A percentile compares a stretch with the other conserved stretches of the same genome.
Evolutionary conservation across 2,888 invertebrate species (phyloP).

Genomic region (Watsonalla cultraria): DNA sequence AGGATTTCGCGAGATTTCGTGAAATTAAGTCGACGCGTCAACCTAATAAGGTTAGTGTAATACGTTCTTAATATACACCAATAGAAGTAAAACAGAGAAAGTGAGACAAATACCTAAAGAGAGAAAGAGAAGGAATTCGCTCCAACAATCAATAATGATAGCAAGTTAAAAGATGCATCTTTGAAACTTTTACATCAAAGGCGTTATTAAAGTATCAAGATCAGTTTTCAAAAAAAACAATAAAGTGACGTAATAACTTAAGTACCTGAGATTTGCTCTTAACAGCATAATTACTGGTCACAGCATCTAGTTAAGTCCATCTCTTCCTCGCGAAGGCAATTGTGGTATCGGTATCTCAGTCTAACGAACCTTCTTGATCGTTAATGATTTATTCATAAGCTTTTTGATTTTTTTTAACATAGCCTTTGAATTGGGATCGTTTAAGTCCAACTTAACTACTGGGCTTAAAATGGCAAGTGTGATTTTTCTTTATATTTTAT

Average conservation of each 20-base stretch:
- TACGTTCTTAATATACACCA: no score
- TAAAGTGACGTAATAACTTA: slow-evolving; percentile 55
- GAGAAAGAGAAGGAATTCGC: no score
- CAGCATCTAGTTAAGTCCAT: slow-evolving; percentile 36
- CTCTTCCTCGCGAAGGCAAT: slow-evolving; percentile 26
- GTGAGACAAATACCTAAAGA: no score
- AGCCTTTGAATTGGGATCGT: slow-evolving; percentile 39
- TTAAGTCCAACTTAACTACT: slow-evolving; percentile 50
- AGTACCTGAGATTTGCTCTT: slow-evolving; percentile 58
- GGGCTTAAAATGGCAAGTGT: slow-evolving; percentile 36
- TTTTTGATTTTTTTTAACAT: slow-evolving; percentile 33
- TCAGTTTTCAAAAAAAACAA: slow-evolving; percentile 32
- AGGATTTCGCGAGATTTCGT: no score
- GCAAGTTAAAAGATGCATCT: no score
- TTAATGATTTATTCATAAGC: slow-evolving; percentile 54
- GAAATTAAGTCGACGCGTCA: no score
- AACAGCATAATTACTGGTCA: slow-evolving; percentile 64
- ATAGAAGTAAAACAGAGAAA: no score
- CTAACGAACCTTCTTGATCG: slow-evolving; percentile 33
- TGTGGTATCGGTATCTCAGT: slow-evolving; percentile 25
- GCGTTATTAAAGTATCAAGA: slow-evolving; percentile 22
- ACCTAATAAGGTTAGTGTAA: no score
- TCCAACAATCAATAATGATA: no score
- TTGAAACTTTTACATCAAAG: not conserved
- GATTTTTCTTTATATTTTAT: not conserved